phyloP scores from a whole-genome alignment of 2,113 vertebrate species.

The Porphyrio hochstetteri region DNA sequence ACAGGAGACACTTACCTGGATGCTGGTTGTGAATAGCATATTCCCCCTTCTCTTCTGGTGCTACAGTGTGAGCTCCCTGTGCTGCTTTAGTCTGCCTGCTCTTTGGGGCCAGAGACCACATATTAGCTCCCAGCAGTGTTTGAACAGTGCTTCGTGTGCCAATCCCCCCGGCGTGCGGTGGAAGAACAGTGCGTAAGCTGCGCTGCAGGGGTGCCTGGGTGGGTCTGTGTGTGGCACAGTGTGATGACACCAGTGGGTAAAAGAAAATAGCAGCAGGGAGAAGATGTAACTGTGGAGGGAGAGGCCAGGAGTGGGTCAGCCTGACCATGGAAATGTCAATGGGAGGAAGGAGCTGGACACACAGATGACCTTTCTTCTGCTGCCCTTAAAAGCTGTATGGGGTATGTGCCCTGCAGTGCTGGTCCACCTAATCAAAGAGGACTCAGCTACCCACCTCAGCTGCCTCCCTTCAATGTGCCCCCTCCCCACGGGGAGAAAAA shows the following conservation, averaged over 20 bases:
- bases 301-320: background rate
- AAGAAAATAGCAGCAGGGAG: background rate
- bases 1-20: rapidly evolving
- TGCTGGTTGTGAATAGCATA: background rate
- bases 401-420: background rate
- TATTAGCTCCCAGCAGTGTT: background rate
- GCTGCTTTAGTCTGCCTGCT: background rate
- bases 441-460: background rate
- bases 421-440: background rate
- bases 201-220: background rate
- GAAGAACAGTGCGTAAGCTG: background rate
- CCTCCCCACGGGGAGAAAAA: background rate
- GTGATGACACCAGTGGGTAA: background rate
- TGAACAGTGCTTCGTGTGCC: background rate
- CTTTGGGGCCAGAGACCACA: background rate
- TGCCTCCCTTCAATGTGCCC: background rate
- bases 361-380: background rate
- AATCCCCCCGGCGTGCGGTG: background rate
- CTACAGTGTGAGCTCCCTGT: background rate
- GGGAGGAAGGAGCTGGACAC: background rate
- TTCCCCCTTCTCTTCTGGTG: background rate
- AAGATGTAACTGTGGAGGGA: background rate
- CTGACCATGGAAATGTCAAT: background rate
- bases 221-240: background rate
- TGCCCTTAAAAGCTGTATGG: background rate